A percentile compares a stretch with the other conserved stretches of the same genome.
These are phyloP conservation scores for Actenoides lindsayi DNA, from an alignment of 2,113 vertebrate species.

Conservation along the genomic window DNA sequence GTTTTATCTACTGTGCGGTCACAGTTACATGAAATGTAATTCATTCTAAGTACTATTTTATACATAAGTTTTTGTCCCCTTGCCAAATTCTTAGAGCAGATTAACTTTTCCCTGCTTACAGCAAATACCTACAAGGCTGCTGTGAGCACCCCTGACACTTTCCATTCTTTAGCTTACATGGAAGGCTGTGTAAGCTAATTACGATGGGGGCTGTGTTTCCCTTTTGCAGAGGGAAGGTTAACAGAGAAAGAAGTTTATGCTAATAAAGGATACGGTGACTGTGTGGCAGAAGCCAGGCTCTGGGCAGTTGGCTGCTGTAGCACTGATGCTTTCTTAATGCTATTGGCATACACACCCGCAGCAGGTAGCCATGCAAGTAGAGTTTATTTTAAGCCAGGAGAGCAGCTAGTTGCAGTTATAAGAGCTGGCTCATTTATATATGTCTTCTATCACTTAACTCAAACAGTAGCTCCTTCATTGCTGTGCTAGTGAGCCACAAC, in stretches of 20 bases:
- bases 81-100: constrained; percentile 32
- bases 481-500: neutral
- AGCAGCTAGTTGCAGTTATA: neutral
- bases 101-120: constrained; percentile 12
- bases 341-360: neutral
- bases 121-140: neutral
- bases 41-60: constrained; percentile 15
- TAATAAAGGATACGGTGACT: neutral
- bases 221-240: constrained; percentile 51
- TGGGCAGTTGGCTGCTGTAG: neutral
- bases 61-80: neutral
- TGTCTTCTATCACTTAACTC: neutral
- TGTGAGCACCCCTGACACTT: neutral
- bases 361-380: neutral
- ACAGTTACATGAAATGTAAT: neutral
- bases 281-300: neutral
- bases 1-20: constrained; percentile 10
- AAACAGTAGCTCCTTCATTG: neutral
- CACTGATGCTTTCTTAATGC: neutral
- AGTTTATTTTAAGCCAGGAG: neutral
- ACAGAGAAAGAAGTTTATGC: neutral
- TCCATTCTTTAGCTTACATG: neutral
- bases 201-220: neutral
- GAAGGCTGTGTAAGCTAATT: constrained; percentile 15
- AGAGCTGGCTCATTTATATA: neutral